Conservation (phyloP, 2,113 vertebrate species). For the Microcebus tavaratra region DNA sequence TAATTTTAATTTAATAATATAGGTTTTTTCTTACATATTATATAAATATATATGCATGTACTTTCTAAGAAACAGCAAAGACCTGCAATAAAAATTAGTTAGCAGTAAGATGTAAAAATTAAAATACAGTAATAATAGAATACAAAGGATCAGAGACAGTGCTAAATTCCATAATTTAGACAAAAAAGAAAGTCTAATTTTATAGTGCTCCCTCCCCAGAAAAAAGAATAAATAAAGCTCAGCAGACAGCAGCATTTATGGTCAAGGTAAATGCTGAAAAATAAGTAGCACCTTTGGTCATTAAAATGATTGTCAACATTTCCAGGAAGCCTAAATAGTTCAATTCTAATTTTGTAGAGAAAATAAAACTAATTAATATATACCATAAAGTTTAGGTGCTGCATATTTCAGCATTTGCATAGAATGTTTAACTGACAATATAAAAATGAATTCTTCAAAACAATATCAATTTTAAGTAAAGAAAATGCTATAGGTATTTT, state of each 20-base stretch:
- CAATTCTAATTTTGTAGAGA: conserved; percentile 76
- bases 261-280: conserved; percentile 77
- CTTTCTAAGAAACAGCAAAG: conserved; percentile 77
- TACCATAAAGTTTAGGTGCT: conserved; percentile 66
- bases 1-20: conserved; percentile 62
- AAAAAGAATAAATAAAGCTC: conserved; percentile 13
- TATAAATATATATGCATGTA: conserved; percentile 81
- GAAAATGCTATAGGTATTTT: conserved; percentile 44
- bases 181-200: conserved; percentile 59
- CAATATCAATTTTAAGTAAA: neutral
- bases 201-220: conserved; percentile 10
- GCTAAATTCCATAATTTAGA: conserved; percentile 79
- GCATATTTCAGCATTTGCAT: conserved; percentile 82
- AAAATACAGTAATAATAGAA: conserved; percentile 74
- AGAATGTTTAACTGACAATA: conserved; percentile 69
- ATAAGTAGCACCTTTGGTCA: conserved; percentile 85
- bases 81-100: conserved; percentile 77
- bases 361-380: conserved; percentile 72
- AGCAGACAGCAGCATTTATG: conserved; percentile 68
- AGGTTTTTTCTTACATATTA: conserved; percentile 64
- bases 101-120: conserved; percentile 72
- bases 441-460: conserved; percentile 52
- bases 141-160: conserved; percentile 71
- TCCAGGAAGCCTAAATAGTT: conserved; percentile 77
- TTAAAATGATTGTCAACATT: conserved; percentile 80